phyloP scores from a whole-genome alignment of 2,797 vertebrate species.

The Orientallactaga sibirica region DNA sequence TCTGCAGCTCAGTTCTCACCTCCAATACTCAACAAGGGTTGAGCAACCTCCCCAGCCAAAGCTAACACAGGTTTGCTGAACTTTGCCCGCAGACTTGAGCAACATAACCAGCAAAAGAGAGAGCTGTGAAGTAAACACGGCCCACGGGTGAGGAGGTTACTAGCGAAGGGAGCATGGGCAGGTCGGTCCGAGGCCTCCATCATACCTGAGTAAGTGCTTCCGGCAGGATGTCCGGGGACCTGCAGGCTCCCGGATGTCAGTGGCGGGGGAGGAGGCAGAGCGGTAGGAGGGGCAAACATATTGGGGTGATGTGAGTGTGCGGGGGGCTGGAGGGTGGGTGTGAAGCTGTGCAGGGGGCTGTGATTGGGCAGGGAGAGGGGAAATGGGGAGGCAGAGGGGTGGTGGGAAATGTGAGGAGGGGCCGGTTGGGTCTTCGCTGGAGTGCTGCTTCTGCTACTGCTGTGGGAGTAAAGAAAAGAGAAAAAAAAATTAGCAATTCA shows the following conservation, averaged over 20 bases:
- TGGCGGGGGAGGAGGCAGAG: constrained; percentile 97
- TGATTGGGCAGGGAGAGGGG: constrained; percentile 94
- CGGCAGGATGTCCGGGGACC: constrained; percentile 96
- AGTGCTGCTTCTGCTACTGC: constrained; percentile 97
- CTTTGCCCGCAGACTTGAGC: neutral
- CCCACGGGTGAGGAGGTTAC: neutral
- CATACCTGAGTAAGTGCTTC: constrained; percentile 95
- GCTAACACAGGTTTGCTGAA: neutral
- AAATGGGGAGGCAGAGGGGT: constrained; percentile 92
- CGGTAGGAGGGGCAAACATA: constrained; percentile 99
- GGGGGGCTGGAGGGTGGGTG: constrained; percentile 94
- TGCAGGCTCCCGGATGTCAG: constrained; percentile 96
- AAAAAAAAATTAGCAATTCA: neutral
- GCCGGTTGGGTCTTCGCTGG: constrained; percentile 95
- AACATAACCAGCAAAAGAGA: neutral
- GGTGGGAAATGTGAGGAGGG: constrained; percentile 91
- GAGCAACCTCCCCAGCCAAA: too few species aligned
- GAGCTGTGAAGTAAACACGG: neutral
- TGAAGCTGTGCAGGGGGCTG: constrained; percentile 93
- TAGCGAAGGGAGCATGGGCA: fast-evolving
- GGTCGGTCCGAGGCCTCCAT: neutral
- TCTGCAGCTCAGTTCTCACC: too few species aligned
- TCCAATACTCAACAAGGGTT: too few species aligned
- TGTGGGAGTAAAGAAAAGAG: constrained; percentile 74
- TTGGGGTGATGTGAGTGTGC: constrained; percentile 95